Evolutionary conservation across 2,113 vertebrate genomes (phyloP).

Genomic region (Atlantisia rogersi): DNA sequence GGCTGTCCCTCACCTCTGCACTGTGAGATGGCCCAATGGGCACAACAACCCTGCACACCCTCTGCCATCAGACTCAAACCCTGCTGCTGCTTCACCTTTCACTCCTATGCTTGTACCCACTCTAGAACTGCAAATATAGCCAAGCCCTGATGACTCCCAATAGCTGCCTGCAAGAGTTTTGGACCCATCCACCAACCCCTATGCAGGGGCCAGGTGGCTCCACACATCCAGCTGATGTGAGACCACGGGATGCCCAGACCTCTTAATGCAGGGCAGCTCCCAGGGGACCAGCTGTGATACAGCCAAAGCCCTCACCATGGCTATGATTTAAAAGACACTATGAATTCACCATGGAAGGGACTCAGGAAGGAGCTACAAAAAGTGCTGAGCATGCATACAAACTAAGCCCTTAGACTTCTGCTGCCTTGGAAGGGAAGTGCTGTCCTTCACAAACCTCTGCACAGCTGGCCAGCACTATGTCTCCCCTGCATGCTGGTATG

Average conservation of each 20-base stretch:
- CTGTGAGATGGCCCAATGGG: neutral
- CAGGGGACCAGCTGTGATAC: neutral
- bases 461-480: neutral
- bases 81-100: neutral
- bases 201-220: fast-evolving
- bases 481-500: neutral
- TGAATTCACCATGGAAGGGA: fast-evolving
- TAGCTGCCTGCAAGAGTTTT: neutral
- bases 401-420: neutral
- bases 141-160: neutral
- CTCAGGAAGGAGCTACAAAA: neutral
- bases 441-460: neutral
- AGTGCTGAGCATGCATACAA: neutral
- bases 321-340: fast-evolving
- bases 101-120: neutral
- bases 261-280: neutral
- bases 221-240: neutral
- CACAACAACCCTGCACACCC: neutral
- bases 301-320: neutral
- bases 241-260: neutral
- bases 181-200: neutral
- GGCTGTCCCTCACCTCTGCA: neutral
- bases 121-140: neutral
- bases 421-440: neutral
- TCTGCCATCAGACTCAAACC: neutral